Percentiles rank a stretch among this genome's conserved stretches.
Conservation (phyloP, 2,888 invertebrate genomes). For the Eupithecia insigniata region DNA sequence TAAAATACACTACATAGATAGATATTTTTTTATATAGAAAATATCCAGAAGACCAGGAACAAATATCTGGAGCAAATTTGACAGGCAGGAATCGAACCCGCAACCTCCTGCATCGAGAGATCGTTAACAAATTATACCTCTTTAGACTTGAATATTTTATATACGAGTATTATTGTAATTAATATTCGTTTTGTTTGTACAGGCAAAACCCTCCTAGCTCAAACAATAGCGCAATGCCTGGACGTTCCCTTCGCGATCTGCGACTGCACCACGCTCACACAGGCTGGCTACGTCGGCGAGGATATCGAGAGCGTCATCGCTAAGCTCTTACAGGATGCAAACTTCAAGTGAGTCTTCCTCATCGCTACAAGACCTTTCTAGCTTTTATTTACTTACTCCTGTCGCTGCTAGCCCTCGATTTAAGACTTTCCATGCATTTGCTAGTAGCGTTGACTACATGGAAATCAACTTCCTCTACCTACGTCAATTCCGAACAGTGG, state of each 20-base stretch:
- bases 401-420: too few species aligned
- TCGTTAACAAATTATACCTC: too few species aligned
- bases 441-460: background rate
- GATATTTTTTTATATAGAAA: too few species aligned
- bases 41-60: too few species aligned
- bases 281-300: conserved; percentile 99
- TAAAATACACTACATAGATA: too few species aligned
- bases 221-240: conserved; percentile 98
- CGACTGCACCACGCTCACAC: conserved; percentile 98
- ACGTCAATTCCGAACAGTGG: too few species aligned
- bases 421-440: too few species aligned
- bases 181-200: conserved; percentile 25
- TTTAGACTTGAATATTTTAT: background rate
- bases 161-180: background rate
- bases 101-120: too few species aligned
- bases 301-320: conserved; percentile 99
- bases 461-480: background rate
- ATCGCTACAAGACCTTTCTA: background rate
- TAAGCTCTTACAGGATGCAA: conserved; percentile 97
- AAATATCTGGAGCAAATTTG: too few species aligned
- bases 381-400: too few species aligned
- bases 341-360: conserved; percentile 86
- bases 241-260: conserved; percentile 99
- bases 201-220: conserved; percentile 98
- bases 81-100: too few species aligned